Conservation (phyloP, 2,797 vertebrate genomes). For the Syngnathus acus region DNA sequence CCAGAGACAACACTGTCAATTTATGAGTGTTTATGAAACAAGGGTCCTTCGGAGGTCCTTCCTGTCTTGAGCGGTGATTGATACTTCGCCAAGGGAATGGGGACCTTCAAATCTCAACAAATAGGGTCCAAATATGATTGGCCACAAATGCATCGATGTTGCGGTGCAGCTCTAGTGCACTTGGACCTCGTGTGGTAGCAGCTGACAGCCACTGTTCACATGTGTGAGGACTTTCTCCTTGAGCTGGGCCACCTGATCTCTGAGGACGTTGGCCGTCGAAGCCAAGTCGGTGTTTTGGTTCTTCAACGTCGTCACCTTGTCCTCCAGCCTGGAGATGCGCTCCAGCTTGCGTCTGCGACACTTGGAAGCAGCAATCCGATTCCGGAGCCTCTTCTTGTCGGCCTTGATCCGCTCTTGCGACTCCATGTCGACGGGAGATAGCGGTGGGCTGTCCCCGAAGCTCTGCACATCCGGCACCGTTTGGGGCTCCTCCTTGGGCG, state of each 20-base stretch:
- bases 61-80: neutral
- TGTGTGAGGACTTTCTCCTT: constrained; percentile 95
- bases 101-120: neutral
- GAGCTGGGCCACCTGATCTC: constrained; percentile 91
- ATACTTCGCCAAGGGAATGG: neutral
- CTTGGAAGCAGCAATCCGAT: constrained; percentile 93
- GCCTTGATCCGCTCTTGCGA: constrained; percentile 89
- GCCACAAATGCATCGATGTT: neutral
- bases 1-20: neutral
- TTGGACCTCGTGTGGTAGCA: constrained; percentile 86
- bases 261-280: constrained; percentile 83
- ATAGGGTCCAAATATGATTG: neutral
- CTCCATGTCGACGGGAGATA: constrained; percentile 92
- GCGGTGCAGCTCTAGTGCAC: constrained; percentile 69
- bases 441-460: constrained; percentile 87
- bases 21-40: neutral
- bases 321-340: constrained; percentile 90
- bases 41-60: neutral
- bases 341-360: constrained; percentile 93
- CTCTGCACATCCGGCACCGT: constrained; percentile 87
- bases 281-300: constrained; percentile 90
- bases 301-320: constrained; percentile 90
- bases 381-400: constrained; percentile 88
- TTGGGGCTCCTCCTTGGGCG: constrained; percentile 87
- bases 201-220: constrained; percentile 91